Evolutionary conservation across 2,113 vertebrate species (phyloP).

Genomic region (Clarias batrachus): DNA sequence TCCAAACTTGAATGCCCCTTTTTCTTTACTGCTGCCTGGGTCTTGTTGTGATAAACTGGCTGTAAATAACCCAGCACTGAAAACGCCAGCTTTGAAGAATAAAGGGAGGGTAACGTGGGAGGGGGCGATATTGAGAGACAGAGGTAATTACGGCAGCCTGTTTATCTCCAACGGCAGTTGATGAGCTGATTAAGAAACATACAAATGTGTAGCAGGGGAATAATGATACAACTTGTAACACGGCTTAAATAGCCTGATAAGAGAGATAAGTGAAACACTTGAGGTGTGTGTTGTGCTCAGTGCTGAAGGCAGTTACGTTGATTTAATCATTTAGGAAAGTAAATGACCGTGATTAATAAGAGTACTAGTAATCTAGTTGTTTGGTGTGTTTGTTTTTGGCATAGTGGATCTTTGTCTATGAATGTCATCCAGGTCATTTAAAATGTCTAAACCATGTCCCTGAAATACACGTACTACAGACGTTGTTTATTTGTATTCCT

Average conservation of each 20-base stretch:
- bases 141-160: slow-evolving; percentile 63
- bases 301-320: neutral
- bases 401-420: neutral
- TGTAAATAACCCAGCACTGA: slow-evolving; percentile 61
- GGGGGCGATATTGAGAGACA: slow-evolving; percentile 24
- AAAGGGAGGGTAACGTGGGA: slow-evolving; percentile 44
- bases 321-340: slow-evolving; percentile 18
- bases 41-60: slow-evolving; percentile 53
- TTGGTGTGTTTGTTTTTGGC: neutral
- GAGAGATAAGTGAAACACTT: neutral
- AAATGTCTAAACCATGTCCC: neutral
- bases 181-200: slow-evolving; percentile 52
- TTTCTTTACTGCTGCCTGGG: slow-evolving; percentile 35
- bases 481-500: neutral
- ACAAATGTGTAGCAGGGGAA: slow-evolving; percentile 11
- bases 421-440: neutral
- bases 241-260: neutral
- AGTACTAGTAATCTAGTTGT: neutral
- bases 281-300: neutral
- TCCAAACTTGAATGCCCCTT: neutral
- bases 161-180: slow-evolving; percentile 64
- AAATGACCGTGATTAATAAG: neutral
- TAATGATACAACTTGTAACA: slow-evolving; percentile 23
- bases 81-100: slow-evolving; percentile 55
- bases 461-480: neutral